Evolutionary conservation across 1,140 invertebrate genomes (phyloP), one percentile per base, ranked within the genome.

Genomic region (Ips nitidus): DNA sequence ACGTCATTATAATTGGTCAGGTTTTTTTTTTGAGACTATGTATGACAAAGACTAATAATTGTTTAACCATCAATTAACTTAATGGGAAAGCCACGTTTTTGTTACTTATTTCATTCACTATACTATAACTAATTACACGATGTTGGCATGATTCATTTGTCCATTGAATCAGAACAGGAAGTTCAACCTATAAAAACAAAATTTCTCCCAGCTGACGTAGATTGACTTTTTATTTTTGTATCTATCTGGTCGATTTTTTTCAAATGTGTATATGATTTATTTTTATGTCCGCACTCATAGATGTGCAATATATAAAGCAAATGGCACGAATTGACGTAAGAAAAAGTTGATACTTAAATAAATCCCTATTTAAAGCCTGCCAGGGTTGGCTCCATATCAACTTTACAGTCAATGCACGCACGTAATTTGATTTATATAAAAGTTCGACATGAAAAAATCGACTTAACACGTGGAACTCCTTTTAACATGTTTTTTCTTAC

Each of bases 301-400:
- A 50, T 50, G 2, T 50, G 45, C 45, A 50, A 50, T 50, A 50
- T 50, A 50, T 55, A 55, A 36, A 55, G 5, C 37, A 55, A 55
- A 55, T 55, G 52, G 52, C 37, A 55, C 37, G 52, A 55, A 55
- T 36, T 55, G 52, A 55, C 52, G 52, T 37, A 55, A 55, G 37
- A 36, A 55, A 38, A 55, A 55, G n/a, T 22, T 36, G n/a, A 5
- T 55, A 55, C 52, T 55, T 55, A 55, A 55, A 55, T 55, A 55
- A 55, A 55, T 50, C n/a, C 37, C 37, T 55, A 55, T 55, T 55
- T 38, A 55, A 55, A 55, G 37, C 37, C 37, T 1, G 52, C 37
- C 2, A 55, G 45, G 5, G 36, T 55, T 55, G 52, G 37, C 52
- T 55, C 45, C 45, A 50, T 50, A 50, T 50, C 45, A 50, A 50